Percentiles rank a stretch among this genome's conserved stretches.
phyloP scores from a whole-genome alignment of 2,113 vertebrate species.

The Nothocercus julius region DNA sequence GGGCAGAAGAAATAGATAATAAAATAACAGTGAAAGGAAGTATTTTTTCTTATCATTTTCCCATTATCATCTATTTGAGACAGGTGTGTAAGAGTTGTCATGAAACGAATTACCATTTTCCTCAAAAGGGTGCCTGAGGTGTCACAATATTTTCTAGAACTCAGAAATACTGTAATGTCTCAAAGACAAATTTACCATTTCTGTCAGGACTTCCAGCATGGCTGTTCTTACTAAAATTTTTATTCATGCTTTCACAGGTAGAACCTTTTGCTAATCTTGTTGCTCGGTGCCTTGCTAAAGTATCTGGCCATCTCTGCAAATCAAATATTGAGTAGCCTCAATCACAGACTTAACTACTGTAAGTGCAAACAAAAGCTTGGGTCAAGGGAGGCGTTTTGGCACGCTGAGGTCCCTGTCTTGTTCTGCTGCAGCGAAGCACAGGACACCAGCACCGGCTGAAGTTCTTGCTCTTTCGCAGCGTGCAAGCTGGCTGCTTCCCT shows the following conservation, averaged over 20 bases:
- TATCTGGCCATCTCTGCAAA: not conserved
- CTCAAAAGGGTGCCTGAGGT: not conserved
- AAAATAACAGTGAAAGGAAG: not conserved
- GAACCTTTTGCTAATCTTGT: not conserved
- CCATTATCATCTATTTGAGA: not conserved
- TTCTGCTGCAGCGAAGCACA: not conserved
- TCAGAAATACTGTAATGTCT: not conserved
- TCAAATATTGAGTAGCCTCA: not conserved
- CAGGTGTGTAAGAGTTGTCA: not conserved
- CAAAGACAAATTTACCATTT: not conserved
- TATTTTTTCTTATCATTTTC: not conserved
- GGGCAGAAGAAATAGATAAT: not conserved
- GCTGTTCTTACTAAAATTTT: not conserved
- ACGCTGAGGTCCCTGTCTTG: not conserved
- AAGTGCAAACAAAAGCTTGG: not conserved
- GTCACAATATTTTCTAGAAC: not conserved
- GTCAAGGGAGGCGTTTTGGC: not conserved
- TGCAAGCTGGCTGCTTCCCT: fast-evolving
- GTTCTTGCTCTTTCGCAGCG: not conserved
- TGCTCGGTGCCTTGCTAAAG: not conserved
- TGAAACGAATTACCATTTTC: not conserved
- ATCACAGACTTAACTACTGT: not conserved
- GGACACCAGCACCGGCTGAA: not conserved
- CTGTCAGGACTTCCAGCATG: not conserved
- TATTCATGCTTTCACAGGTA: not conserved